These are phyloP conservation scores for Cylas formicarius DNA, from an alignment of 1,140 invertebrate genomes.

Conservation along the genomic window DNA sequence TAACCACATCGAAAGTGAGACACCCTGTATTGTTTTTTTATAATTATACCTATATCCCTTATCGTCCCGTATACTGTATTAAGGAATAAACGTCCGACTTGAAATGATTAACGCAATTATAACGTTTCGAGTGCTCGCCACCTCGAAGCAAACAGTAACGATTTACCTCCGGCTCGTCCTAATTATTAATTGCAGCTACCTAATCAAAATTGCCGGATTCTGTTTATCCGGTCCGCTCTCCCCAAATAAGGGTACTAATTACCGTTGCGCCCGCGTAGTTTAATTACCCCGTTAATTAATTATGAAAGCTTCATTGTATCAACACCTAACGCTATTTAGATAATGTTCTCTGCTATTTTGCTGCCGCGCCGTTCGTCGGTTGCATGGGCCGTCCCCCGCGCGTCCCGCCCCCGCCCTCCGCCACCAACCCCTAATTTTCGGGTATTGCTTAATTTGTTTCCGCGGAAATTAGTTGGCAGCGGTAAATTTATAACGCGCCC, in stretches of 20 bases:
- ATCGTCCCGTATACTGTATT: too few relatives aligned
- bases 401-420: too few relatives aligned
- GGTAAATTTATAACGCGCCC: slow-evolving; percentile 21
- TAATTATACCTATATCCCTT: too few relatives aligned
- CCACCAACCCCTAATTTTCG: slow-evolving; percentile 26
- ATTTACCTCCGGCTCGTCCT: slow-evolving; percentile 20
- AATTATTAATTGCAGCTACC: slow-evolving; percentile 34
- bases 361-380: not conserved
- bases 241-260: slow-evolving; percentile 37
- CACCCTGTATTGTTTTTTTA: too few relatives aligned
- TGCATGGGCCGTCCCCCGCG: not conserved
- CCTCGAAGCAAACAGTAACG: too few relatives aligned
- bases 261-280: slow-evolving; percentile 37
- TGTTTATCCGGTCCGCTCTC: slow-evolving; percentile 27
- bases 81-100: too few relatives aligned
- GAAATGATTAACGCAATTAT: too few relatives aligned
- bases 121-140: too few relatives aligned
- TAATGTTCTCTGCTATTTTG: slow-evolving; percentile 27
- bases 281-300: slow-evolving; percentile 41
- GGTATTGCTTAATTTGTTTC: slow-evolving; percentile 32
- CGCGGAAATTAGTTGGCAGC: slow-evolving; percentile 27
- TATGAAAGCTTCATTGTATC: slow-evolving; percentile 39
- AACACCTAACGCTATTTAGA: slow-evolving; percentile 37
- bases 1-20: too few relatives aligned
- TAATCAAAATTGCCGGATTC: slow-evolving; percentile 34